Base-by-base conservation (phyloP, 2,888 invertebrate genomes). In the Drosophila mimica region DNA sequence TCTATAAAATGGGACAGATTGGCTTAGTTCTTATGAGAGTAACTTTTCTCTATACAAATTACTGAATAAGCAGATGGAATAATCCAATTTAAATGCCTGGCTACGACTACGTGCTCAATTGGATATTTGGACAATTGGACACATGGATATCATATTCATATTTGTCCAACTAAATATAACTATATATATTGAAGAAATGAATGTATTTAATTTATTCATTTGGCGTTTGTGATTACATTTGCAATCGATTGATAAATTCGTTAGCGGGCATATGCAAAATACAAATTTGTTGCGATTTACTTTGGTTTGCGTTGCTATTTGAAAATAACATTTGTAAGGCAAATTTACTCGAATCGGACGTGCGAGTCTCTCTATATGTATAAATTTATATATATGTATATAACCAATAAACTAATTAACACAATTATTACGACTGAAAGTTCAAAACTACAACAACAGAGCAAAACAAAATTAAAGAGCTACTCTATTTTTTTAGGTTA, bases 211-310 rank as follows among this genome's bases (percentile, higher is more conserved):
- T 75, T 54, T 17, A 31, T 76, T 51, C 46, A 63, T 64, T 69
- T 66, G 57, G 36, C 58, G 51, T 40, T 74, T 51, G 25, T 46
- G 46, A 46, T 72, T 61, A 64, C 68, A 54, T 49, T 79, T 63
- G 68, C 62, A 66, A 63, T 83, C 84, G 88, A 89, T 88, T 82
- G 85, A 89, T 84, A 84, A 87, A 87, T 84, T 89, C 82, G 82
- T 87, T 89, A 88, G 89, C 82, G 67, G 48, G 60, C 64, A 83
- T 66, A 66, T 76, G 73, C 13, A 61, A 78, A 61, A 57, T 66
- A 69, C 11, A 63, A 70, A 46, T 51, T 76, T 51, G 49, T 60
- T 63, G 52, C 54, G 57, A 25, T 57, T 40, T 62, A 69, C 64
- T 51, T 59, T 63, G 11, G 53, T 51, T 59, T 63, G 11, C 57